Evolutionary conservation across 2,888 invertebrate species (phyloP), one percentile per base, ranked within the genome.

Genomic region (Rhimphoctona megacephalus): DNA sequence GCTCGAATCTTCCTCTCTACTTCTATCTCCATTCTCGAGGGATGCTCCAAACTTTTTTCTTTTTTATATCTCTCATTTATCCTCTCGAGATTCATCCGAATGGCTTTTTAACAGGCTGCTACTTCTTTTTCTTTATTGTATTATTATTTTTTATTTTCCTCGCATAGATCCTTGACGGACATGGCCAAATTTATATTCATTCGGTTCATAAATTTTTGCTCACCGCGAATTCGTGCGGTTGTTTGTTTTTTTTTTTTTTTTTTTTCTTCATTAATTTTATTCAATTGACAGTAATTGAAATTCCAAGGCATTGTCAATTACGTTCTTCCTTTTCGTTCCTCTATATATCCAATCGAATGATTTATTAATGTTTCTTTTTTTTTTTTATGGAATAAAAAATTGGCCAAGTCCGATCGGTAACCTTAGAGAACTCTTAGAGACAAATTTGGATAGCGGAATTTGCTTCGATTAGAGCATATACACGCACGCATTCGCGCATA

Each of bases 401-500:
- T 81, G 54, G 39, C 57, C 54, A 79, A 54, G 54, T 77, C 49
- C 43, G 54, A 22, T 49, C 46, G 30, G 39, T 69, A 77, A 83
- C 86, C 86, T 86, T 81, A 78, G 86, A 86, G 86, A 86, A 86
- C 86, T 81, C 73, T 69, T 73, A 73, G 81, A 83, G 54, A 57
- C 66, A 66, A 76, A 43, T 25, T 78, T 77, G 67, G 61, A 77
- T 86, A 73, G 70, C 72, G 57, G 19, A 14, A 70, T 46, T 39
- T 19, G 85, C 72, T 73, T 81, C 73, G 85, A 81, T 66, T 81
- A 61, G 36, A 79, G 30, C 49, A 25, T 9, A 17, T 43, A 57
- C 54, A 43, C 43, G 9, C 39, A 9, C 39, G 14, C 43, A 43
- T 2, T 11, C 43, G 43, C 33, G 33, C 33, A 78, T 54, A 36